Evolutionary conservation across 2,888 invertebrate species (phyloP).

Genomic region (Acrocyrtus sp.): DNA sequence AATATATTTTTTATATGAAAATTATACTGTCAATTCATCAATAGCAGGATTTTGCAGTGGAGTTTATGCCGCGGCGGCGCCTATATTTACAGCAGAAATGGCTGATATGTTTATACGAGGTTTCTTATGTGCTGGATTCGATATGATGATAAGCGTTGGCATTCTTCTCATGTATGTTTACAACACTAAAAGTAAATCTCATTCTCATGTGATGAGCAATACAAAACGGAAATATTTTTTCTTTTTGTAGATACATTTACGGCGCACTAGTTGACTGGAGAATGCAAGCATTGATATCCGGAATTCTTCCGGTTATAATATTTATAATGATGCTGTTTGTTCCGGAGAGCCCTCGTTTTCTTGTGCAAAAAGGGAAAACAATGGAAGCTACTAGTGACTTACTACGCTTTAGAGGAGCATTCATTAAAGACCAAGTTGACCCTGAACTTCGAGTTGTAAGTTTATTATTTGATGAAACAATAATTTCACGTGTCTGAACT

Average conservation of each 20-base stretch:
- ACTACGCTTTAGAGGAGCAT: slow-evolving; percentile 50
- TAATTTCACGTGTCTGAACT: background rate
- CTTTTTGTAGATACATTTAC: too few species aligned
- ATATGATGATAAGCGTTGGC: slow-evolving; percentile 74
- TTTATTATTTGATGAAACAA: background rate
- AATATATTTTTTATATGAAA: too few species aligned
- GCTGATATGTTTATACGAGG: slow-evolving; percentile 86
- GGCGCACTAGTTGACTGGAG: slow-evolving; percentile 76
- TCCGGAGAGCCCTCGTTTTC: slow-evolving; percentile 71
- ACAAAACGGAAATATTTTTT: background rate
- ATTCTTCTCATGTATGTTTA: slow-evolving; percentile 54
- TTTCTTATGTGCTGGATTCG: slow-evolving; percentile 85
- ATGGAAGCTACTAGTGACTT: slow-evolving; percentile 45
- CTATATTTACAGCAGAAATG: slow-evolving; percentile 87
- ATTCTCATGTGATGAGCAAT: background rate
- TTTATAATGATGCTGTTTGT: slow-evolving; percentile 80
- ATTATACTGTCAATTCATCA: background rate
- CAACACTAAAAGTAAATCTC: background rate
- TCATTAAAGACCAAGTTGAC: slow-evolving; percentile 44
- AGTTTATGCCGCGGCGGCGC: slow-evolving; percentile 84
- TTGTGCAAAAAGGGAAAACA: slow-evolving; percentile 51
- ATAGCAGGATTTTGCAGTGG: slow-evolving; percentile 78
- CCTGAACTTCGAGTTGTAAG: slow-evolving; percentile 42
- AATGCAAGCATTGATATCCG: slow-evolving; percentile 75
- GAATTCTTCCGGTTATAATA: slow-evolving; percentile 76